Evolutionary conservation across 37 sponge, comb jelly and placozoan genomes (phyloP), one percentile per base, ranked within the genome.

Genomic region (Mnemiopsis leidyi): DNA sequence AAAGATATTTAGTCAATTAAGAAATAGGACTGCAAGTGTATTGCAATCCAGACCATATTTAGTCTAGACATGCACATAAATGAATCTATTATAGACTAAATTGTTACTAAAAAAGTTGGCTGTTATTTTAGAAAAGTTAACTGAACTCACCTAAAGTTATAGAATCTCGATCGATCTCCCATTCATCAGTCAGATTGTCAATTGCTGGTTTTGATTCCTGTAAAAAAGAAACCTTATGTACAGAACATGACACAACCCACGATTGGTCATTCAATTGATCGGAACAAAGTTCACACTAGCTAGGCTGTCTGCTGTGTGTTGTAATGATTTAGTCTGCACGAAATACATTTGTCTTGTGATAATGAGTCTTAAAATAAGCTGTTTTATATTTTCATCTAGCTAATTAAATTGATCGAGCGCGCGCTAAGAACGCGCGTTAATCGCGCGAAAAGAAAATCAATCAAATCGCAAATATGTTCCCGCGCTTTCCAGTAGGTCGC

Each of bases 121-220:
- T 48, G 13, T 18, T 48, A 48, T 48, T 48, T 48, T 5, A 13
- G 61, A 13, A 18, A 48, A 48, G 13, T 48, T 48, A 48, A 48
- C n/a, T n/a, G n/a, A 48, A 48, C 93, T 95, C 90, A 20, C 96
- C 96, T 96, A 98, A 96, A 76, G 96, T 96, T 68, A 98, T 95
- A 36, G 97, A 95, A 9, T 94, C 92, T 36, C 96, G 32, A 68
- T 98, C 93, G n/a, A 98, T 93, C 92, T 97, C 97, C 98, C 98
- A 98, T 38, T 97, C 83, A 38, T 98, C 98, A 32, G 93, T 93
- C 79, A 96, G 93, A 67, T 20, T 82, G 38, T 82, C 82, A 1
- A 82, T 31, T 1, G 38, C 82, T 5, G 82, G 82, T 82, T 82
- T 82, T 23, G 38, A 35, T 23, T 82, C 82, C 82, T 82, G 82